Conservation (phyloP, 2,797 vertebrate species). For the Loriculus beryllinus region DNA sequence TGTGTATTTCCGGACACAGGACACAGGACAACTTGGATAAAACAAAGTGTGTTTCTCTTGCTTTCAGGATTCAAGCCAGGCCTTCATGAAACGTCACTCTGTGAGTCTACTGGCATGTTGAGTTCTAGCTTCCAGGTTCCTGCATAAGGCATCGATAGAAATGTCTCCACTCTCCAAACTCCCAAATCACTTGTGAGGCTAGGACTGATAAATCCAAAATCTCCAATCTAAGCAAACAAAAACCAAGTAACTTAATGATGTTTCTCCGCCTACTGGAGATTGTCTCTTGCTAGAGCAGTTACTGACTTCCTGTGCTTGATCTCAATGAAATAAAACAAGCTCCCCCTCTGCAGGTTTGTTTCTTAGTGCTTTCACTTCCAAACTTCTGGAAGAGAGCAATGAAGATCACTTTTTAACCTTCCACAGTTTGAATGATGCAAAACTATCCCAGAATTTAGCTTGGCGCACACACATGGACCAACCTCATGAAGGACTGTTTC, state of each 20-base stretch:
- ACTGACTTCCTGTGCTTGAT: not conserved
- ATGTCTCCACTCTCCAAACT: not conserved
- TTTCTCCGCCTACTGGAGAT: not conserved
- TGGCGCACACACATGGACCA: not conserved
- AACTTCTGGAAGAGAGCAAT: not conserved
- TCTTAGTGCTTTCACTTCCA: not conserved
- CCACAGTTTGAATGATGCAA: not conserved
- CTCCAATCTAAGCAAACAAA: not conserved
- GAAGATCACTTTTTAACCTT: not conserved
- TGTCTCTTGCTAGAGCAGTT: not conserved
- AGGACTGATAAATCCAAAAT: not conserved
- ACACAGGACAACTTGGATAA: not conserved
- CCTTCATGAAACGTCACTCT: not conserved
- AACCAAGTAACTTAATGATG: not conserved
- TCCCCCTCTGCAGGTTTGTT: not conserved
- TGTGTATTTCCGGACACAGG: not conserved
- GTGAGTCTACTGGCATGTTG: accelerated
- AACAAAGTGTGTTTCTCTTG: not conserved
- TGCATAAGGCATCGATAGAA: not conserved
- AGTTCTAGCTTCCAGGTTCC: not conserved
- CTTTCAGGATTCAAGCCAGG: not conserved
- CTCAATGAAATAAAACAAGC: not conserved
- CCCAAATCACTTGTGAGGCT: not conserved
- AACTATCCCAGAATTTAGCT: not conserved
- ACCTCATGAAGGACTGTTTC: not conserved